phyloP scores from a whole-genome alignment of 2,888 invertebrate species.

The Nasonovia ribisnigri region DNA sequence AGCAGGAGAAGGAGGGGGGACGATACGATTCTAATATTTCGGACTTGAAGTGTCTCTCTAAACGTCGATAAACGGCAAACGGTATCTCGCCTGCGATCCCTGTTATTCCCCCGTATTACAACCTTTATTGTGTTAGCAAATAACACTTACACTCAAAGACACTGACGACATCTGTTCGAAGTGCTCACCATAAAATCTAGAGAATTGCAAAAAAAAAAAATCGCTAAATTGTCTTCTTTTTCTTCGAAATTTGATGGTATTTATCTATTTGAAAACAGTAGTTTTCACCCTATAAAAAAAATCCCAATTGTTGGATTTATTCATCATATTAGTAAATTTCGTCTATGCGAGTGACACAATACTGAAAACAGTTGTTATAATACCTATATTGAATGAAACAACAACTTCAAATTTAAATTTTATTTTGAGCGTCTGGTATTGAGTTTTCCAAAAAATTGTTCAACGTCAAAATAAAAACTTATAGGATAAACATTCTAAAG shows the following conservation, averaged over 20 bases:
- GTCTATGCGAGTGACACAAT: background rate
- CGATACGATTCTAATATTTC: slow-evolving; percentile 43
- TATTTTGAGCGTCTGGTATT: background rate
- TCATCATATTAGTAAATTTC: background rate
- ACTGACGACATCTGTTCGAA: background rate
- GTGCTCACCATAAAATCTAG: background rate
- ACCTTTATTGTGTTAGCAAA: slow-evolving; percentile 16
- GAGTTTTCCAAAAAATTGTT: background rate
- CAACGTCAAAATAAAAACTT: background rate
- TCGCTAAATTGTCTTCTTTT: background rate
- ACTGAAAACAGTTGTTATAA: background rate
- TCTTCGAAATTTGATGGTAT: background rate
- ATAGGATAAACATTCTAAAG: background rate
- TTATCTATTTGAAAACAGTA: background rate
- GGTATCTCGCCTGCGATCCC: background rate
- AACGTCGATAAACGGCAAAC: slow-evolving; percentile 31
- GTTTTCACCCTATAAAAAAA: background rate
- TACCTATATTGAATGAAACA: background rate
- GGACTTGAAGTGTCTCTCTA: background rate
- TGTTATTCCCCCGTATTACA: background rate
- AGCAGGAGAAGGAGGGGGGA: background rate
- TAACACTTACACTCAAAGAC: background rate
- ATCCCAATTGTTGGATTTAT: background rate
- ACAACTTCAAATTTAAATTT: background rate
- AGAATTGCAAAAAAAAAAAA: background rate